Evolutionary conservation across 2,888 invertebrate genomes (phyloP).

Genomic region (Heliconius sara): DNA sequence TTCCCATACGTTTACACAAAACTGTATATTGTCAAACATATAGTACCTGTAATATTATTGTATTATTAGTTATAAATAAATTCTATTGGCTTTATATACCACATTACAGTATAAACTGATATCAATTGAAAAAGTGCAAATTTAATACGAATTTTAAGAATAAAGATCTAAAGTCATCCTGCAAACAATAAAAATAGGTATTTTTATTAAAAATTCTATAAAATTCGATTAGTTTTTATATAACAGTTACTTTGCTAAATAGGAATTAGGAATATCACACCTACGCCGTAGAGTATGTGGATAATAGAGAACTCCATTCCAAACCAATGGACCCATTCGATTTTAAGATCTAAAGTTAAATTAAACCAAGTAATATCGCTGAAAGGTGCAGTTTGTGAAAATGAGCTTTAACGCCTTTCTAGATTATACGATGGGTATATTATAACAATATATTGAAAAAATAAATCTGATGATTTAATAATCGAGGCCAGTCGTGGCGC

Average conservation of each 20-base stretch:
- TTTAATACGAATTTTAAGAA: not conserved
- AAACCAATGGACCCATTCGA: conserved; percentile 15
- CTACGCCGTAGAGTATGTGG: not conserved
- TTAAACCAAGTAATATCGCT: conserved; percentile 24
- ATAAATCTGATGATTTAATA: no score
- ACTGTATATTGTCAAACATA: no score
- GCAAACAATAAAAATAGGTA: not conserved
- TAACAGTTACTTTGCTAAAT: not conserved
- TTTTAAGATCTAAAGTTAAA: conserved; percentile 27
- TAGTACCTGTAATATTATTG: no score
- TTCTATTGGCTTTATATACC: no score
- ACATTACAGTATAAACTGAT: no score
- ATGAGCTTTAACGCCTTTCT: not conserved
- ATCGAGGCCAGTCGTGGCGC: no score
- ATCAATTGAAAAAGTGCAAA: no score
- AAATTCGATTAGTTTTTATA: not conserved
- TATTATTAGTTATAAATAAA: no score
- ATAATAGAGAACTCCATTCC: conserved; percentile 13
- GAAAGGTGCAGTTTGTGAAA: conserved; percentile 21
- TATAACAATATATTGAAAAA: not conserved
- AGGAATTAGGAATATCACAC: conserved; percentile 14
- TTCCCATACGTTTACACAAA: no score
- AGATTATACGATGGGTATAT: not conserved
- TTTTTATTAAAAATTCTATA: not conserved
- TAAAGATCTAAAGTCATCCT: not conserved